A percentile compares a stretch with the other conserved stretches of the same genome.
These are phyloP conservation scores for Zenarchopterus dispar DNA, from an alignment of 2,797 vertebrate genomes.

Conservation along the genomic window DNA sequence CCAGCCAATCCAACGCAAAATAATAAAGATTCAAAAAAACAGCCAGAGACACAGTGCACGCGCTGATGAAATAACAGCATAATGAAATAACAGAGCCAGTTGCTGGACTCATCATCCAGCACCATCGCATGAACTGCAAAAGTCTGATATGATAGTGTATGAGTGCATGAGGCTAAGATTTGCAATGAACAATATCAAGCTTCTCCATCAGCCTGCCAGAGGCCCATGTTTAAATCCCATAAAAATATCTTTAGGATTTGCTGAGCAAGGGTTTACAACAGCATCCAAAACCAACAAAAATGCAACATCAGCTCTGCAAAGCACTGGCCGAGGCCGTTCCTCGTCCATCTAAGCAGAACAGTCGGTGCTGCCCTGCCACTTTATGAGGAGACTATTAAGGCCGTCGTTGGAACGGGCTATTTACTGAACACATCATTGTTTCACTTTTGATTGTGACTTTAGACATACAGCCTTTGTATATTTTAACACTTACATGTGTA, in stretches of 20 bases:
- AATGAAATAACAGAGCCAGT: background rate
- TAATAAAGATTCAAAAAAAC: too few relatives aligned
- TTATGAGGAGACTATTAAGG: too few relatives aligned
- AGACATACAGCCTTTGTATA: too few relatives aligned
- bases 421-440: too few relatives aligned
- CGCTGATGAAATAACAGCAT: background rate
- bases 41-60: background rate
- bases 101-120: background rate
- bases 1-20: too few relatives aligned
- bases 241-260: background rate
- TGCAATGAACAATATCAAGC: background rate
- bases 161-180: too few relatives aligned
- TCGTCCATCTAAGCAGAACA: background rate
- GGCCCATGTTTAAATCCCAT: background rate
- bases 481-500: too few relatives aligned
- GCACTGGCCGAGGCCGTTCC: background rate
- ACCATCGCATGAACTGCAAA: too few relatives aligned
- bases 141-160: too few relatives aligned
- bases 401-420: too few relatives aligned
- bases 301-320: slow-evolving; percentile 5
- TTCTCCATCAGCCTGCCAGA: too few relatives aligned
- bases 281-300: slow-evolving; percentile 5
- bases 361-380: background rate
- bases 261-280: background rate
- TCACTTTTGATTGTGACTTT: too few relatives aligned